Evolutionary conservation across 35 echinoderm and acorn worm genomes (phyloP).

Genomic region (Stichopus chloronotus): DNA sequence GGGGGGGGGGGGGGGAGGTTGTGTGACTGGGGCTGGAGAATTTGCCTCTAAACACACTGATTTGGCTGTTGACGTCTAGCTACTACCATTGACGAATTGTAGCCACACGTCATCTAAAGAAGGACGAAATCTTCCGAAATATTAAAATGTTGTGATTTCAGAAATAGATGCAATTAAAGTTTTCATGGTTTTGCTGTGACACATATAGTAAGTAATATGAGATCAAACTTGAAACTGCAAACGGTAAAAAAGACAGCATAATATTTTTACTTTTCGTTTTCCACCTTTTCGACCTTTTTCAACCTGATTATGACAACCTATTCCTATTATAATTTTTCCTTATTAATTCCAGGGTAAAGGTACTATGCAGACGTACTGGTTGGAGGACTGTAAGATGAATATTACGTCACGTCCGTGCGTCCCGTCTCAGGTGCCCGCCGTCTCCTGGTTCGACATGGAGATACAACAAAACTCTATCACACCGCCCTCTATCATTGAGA

Average conservation of each 20-base stretch:
- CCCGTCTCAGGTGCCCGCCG: background rate
- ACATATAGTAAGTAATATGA: background rate
- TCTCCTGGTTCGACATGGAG: conserved; percentile 11
- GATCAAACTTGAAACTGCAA: background rate
- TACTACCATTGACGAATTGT: no score
- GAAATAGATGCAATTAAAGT: background rate
- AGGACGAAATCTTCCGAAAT: no score
- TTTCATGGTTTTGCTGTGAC: background rate
- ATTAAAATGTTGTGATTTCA: no score
- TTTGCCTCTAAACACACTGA: no score
- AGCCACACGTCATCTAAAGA: no score
- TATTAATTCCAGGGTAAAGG: conserved; percentile 10
- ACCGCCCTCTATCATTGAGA: background rate
- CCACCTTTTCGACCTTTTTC: background rate
- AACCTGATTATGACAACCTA: background rate
- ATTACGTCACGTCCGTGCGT: background rate
- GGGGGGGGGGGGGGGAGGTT: no score
- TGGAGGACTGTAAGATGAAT: conserved; percentile 1
- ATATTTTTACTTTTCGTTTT: no score
- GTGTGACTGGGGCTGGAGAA: no score
- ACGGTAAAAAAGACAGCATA: background rate
- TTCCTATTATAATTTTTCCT: background rate
- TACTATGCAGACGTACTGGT: conserved; percentile 17
- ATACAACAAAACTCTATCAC: background rate
- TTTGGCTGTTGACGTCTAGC: no score